Evolutionary conservation across 2,113 vertebrate genomes (phyloP), one percentile per base, ranked within the genome.

Genomic region (Donacobius atricapilla): DNA sequence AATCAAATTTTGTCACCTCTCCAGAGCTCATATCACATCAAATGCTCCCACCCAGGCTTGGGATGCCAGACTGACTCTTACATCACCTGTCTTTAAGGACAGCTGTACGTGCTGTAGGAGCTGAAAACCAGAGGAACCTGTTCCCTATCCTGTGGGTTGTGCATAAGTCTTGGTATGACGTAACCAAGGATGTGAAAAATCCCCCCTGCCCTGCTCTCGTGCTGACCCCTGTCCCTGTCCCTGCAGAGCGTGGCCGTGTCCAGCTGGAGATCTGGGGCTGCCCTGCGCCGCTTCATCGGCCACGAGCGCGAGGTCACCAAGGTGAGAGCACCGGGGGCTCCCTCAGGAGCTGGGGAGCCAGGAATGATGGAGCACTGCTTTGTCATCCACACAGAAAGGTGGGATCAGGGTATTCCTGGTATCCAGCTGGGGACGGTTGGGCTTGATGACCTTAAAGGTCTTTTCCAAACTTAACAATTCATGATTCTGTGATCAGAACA

Each of bases 271-370:
- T 98, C 98, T 9, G 99, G 99, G 87, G 97, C 96, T 8, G 94
- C 96, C 93, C 98, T 99, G 95, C 98, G 91, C 96, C 98, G 97
- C 33, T 99, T 99, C 94, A 30, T 96, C 45, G 99, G 99, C 71
- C 99, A 99, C 82, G 97, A 98, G 83, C 98, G 97, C 39, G 99
- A 99, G 96, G 98, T 99, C 93, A 99, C 99, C 90, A 99, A 99
- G 99, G 99, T 99, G 98, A 96, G 70, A 2, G 19, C 1, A 0
- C 40, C 14, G 20, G 57, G 47, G 27, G 15, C 47, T 70, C 24
- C 47, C 42, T 21, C 40, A 31, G 63, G 13, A 64, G 6, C 35
- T 3, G 57, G 39, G 60, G 13, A 40, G 37, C 39, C 31, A 39
- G 87, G 50, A 50, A 4, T 2, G 37, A 2, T 6, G n/a, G 76